phyloP scores from a whole-genome alignment of 2,113 vertebrate genomes.

The Oryzias celebensis region DNA sequence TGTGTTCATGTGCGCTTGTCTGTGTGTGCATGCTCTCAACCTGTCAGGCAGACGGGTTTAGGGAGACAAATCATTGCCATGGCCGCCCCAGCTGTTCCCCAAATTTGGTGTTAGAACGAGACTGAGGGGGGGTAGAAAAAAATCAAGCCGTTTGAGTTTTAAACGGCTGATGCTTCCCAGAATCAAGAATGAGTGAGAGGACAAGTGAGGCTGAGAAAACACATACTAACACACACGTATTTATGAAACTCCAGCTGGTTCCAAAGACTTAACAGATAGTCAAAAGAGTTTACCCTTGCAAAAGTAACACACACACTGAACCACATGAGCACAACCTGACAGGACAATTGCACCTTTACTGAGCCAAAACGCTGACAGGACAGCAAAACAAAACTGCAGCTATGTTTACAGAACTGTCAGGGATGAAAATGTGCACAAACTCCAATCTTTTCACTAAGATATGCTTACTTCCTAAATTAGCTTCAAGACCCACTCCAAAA shows the following conservation, averaged over 20 bases:
- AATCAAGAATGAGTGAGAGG: slow-evolving; percentile 65
- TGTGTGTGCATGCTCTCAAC: slow-evolving; percentile 62
- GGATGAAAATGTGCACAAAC: neutral
- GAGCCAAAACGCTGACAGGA: slow-evolving; percentile 14
- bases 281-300: slow-evolving; percentile 18
- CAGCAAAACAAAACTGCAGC: slow-evolving; percentile 26
- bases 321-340: slow-evolving; percentile 25
- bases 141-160: slow-evolving; percentile 70
- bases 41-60: slow-evolving; percentile 74
- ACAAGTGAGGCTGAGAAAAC: slow-evolving; percentile 42
- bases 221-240: slow-evolving; percentile 14
- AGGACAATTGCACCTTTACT: slow-evolving; percentile 29
- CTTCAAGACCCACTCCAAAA: too few species aligned
- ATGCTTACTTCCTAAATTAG: too few species aligned
- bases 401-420: slow-evolving; percentile 18
- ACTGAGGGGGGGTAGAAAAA: slow-evolving; percentile 44
- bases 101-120: slow-evolving; percentile 79
- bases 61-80: slow-evolving; percentile 78
- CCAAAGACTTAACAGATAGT: slow-evolving; percentile 45
- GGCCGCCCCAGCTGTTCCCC: slow-evolving; percentile 81
- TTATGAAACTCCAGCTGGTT: slow-evolving; percentile 39
- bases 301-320: slow-evolving; percentile 39
- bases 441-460: neutral
- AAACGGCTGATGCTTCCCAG: slow-evolving; percentile 75
- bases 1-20: slow-evolving; percentile 18